phyloP scores from a whole-genome alignment of 2,888 invertebrate species.

The Drosophila austrosaltans region DNA sequence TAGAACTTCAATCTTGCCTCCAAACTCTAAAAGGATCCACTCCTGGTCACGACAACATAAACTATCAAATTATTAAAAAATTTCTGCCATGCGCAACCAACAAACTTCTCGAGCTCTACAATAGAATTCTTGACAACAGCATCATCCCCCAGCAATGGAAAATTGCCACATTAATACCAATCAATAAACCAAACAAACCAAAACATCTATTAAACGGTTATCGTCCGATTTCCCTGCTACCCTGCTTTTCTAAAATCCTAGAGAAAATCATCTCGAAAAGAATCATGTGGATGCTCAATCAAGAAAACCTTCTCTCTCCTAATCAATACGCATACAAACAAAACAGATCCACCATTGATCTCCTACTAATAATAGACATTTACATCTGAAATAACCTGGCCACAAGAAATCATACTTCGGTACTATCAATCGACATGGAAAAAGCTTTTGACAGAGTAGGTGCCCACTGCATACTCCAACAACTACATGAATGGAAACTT shows the following conservation, averaged over 20 bases:
- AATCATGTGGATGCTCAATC: too few relatives aligned
- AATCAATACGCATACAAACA: too few relatives aligned
- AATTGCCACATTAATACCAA: background rate
- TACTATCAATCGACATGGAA: background rate
- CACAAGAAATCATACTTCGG: background rate
- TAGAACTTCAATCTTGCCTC: slow-evolving; percentile 7
- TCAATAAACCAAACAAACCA: background rate
- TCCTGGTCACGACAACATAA: too few relatives aligned
- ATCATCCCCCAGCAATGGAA: background rate
- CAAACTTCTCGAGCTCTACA: background rate
- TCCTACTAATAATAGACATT: background rate
- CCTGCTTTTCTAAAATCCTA: background rate
- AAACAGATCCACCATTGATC: too few relatives aligned
- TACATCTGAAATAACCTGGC: background rate
- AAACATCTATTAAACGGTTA: background rate
- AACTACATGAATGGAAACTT: background rate
- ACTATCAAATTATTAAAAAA: too few relatives aligned
- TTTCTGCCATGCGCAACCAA: background rate
- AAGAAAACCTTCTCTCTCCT: too few relatives aligned
- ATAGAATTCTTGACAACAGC: background rate
- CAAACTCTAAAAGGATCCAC: too few relatives aligned
- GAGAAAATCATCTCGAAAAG: background rate
- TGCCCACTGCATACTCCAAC: background rate
- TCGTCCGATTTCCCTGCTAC: background rate
- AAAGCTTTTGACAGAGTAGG: background rate